These are phyloP conservation scores for Laticauda colubrina DNA, from an alignment of 2,113 vertebrate species.

Conservation along the genomic window DNA sequence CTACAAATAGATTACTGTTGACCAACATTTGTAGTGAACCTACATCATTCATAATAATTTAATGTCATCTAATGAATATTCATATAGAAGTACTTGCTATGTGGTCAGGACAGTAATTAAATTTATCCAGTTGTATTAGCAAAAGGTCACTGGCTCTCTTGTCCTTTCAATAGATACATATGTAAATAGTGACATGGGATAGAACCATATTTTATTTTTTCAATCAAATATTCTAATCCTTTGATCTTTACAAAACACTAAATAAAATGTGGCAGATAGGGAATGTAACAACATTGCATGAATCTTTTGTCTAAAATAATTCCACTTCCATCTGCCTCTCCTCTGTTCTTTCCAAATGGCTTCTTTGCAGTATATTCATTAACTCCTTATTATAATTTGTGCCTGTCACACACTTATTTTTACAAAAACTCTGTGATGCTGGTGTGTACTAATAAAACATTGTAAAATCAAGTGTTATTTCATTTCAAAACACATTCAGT, in stretches of 20 bases:
- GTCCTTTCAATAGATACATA: neutral
- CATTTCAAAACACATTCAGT: neutral
- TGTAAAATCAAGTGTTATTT: neutral
- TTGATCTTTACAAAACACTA: conserved; percentile 21
- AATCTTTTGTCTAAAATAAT: conserved; percentile 12
- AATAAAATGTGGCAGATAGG: conserved; percentile 12
- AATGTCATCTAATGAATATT: neutral
- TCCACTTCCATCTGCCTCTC: neutral
- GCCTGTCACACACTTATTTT: neutral
- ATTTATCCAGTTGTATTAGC: neutral
- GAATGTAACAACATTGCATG: conserved; percentile 4
- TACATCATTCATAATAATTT: neutral
- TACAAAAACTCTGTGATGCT: neutral
- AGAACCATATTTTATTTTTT: neutral
- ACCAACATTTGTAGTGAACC: neutral
- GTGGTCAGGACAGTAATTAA: neutral
- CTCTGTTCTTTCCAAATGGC: neutral
- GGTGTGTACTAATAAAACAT: neutral
- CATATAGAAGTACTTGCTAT: neutral
- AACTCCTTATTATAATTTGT: neutral
- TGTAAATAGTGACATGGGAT: conserved; percentile 23
- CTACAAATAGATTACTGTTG: neutral
- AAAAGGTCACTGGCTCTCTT: neutral
- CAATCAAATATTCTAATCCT: conserved; percentile 26
- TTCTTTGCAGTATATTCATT: neutral